Evolutionary conservation across 2,797 vertebrate genomes (phyloP).

Genomic region (Hyperoplus lanceolatus): DNA sequence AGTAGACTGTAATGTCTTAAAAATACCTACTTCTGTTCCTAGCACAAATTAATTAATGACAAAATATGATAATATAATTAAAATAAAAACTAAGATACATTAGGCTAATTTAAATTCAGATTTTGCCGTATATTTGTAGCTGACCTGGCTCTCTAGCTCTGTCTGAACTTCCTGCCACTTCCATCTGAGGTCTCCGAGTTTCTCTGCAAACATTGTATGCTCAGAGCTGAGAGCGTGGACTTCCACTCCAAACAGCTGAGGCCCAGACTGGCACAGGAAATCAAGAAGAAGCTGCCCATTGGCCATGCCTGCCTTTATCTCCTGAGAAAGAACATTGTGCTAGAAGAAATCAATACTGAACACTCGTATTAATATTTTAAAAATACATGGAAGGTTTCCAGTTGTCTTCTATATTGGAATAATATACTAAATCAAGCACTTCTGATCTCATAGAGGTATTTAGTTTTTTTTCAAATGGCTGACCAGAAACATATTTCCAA

Average conservation of each 20-base stretch:
- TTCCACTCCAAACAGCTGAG: constrained; percentile 82
- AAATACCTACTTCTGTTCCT: neutral
- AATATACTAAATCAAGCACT: neutral
- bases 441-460: neutral
- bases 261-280: constrained; percentile 90
- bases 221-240: constrained; percentile 77
- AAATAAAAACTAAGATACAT: neutral
- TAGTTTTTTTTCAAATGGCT: neutral
- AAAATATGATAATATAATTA: neutral
- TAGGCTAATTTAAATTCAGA: neutral
- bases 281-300: constrained; percentile 89
- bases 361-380: neutral
- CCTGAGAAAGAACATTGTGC: constrained; percentile 74
- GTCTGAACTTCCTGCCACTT: constrained; percentile 87
- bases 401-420: neutral
- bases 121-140: neutral
- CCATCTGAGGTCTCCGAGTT: constrained; percentile 87
- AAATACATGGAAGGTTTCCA: neutral
- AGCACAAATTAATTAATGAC: neutral
- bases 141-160: constrained; percentile 87
- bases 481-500: neutral
- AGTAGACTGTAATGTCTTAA: neutral
- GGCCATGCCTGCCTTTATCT: constrained; percentile 84
- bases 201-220: constrained; percentile 87
- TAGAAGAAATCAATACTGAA: neutral